Base-by-base conservation (phyloP, 1,140 invertebrate genomes). In the Drosophila melanica region DNA sequence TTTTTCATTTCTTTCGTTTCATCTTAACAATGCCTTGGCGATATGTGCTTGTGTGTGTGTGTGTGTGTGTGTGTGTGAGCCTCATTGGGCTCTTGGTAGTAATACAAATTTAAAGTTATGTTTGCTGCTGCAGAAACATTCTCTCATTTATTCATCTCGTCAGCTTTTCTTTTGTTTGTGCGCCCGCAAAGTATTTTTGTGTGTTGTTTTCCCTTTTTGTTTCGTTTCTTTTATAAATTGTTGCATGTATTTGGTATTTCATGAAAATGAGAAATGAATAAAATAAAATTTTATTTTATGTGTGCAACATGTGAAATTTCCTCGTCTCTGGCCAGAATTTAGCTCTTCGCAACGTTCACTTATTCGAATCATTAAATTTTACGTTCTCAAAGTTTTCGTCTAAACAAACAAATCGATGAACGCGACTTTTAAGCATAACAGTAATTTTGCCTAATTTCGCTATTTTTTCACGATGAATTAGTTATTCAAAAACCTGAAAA, bases 51-150 rank as follows among this genome's bases (percentile, higher is more conserved):
- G 5, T 53, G 39, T 58, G 23, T 48, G 30, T 35, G 39, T 66
- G 54, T 33, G 33, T 50, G 57, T 57, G 27, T 47, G 41, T 59
- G 64, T 55, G 47, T 14, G 16, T 51, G 37, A 37, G 64, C 35
- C 68, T 87, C 84, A 89, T 89, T 90, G 84, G 84, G 67, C 84
- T 89, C 84, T 89, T 74, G 84, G 80, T 77, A 71, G 85, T 75
- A 84, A 91, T 90, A 91, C 86, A 91, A 91, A 91, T 91, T 91
- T 91, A 91, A 91, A 91, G 85, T 91, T 91, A 91, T 91, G 86
- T 77, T 62, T 69, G 72, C 63, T 63, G 35, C 47, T 41, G 45
- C 62, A 59, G 39, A 75, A 63, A 67, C 59, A 75, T 62, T 54
- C 70, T 16, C 62, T 80, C 85, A 84, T 89, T 89, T 80, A 89